phyloP scores from a whole-genome alignment of 2,113 vertebrate genomes.

The Atherinomorus stipes region DNA sequence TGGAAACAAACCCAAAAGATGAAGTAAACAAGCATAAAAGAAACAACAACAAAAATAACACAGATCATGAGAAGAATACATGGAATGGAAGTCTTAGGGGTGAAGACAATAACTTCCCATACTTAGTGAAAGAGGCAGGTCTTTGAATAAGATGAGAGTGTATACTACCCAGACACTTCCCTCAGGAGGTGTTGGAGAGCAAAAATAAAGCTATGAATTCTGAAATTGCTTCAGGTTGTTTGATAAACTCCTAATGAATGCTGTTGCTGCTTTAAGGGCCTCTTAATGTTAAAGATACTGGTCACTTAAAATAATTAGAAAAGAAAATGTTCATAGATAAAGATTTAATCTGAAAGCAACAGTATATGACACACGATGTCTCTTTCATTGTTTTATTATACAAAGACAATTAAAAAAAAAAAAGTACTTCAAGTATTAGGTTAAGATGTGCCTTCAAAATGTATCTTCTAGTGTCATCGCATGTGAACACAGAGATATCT shows the following conservation, averaged over 20 bases:
- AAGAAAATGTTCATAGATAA: no score
- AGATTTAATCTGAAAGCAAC: neutral
- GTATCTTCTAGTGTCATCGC: conserved; percentile 3
- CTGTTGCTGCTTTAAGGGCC: no score
- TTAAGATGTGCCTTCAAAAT: neutral
- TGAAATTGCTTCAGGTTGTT: neutral
- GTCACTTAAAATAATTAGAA: neutral
- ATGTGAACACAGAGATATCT: conserved; percentile 3
- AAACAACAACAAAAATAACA: no score
- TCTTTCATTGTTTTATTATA: neutral
- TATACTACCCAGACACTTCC: neutral
- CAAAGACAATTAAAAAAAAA: neutral
- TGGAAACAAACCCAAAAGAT: no score
- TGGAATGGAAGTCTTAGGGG: neutral
- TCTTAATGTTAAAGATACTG: neutral
- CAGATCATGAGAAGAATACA: neutral
- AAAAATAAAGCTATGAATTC: neutral
- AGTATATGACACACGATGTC: neutral
- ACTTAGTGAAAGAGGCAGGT: conserved; percentile 7
- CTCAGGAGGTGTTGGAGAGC: neutral
- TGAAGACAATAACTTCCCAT: neutral
- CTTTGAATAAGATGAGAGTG: neutral
- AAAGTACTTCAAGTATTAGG: neutral
- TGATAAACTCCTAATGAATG: no score
- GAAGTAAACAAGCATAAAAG: no score